Evolutionary conservation across 2,888 invertebrate species (phyloP).

Genomic region (Aproaerema taeniolella): DNA sequence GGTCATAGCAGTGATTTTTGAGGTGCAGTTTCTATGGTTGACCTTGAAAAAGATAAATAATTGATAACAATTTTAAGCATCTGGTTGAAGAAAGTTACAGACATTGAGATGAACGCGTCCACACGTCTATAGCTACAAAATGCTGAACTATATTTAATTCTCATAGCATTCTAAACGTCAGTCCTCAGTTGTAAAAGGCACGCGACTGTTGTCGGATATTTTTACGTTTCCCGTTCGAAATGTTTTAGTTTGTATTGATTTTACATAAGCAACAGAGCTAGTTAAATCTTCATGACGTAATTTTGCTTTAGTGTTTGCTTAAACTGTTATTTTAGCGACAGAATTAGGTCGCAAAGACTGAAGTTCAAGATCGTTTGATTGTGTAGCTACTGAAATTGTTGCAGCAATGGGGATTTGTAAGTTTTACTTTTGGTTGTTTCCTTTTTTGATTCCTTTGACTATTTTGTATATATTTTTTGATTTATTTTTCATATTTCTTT

Average conservation of each 20-base stretch:
- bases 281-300: constrained; percentile 40
- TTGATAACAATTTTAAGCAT: constrained; percentile 2
- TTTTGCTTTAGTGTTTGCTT: constrained; percentile 33
- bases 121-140: constrained; percentile 24
- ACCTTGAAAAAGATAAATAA: constrained; percentile 8
- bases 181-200: constrained; percentile 59
- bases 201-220: constrained; percentile 58
- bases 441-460: constrained; percentile 10
- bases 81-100: constrained; percentile 8
- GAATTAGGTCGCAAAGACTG: constrained; percentile 25
- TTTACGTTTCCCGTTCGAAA: constrained; percentile 41
- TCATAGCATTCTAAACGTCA: constrained; percentile 54
- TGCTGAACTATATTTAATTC: constrained; percentile 62
- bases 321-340: constrained; percentile 30
- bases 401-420: constrained; percentile 62
- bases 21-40: constrained; percentile 1
- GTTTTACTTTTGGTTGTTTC: constrained; percentile 25
- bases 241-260: constrained; percentile 54
- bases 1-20: too few species aligned
- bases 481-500: constrained; percentile 17
- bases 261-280: constrained; percentile 37
- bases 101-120: too few species aligned
- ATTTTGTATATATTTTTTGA: background rate
- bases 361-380: constrained; percentile 33
- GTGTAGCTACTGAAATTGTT: constrained; percentile 16